Evolutionary conservation across 2,888 invertebrate species (phyloP).

Genomic region (Chirona hameri): DNA sequence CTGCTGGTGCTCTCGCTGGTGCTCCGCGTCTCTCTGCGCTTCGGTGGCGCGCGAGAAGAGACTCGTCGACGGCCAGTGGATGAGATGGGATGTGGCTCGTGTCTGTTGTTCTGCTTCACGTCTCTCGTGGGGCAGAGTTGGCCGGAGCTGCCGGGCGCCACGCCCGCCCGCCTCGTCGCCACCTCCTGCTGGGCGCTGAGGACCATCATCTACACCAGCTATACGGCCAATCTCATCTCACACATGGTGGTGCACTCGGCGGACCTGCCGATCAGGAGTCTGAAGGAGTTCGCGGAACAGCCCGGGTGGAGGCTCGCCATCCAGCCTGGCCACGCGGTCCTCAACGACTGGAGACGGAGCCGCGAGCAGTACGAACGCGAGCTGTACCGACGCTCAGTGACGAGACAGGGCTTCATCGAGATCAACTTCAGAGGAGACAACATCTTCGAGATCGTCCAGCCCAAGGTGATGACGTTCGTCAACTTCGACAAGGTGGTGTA

Average conservation of each 20-base stretch:
- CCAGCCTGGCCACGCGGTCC: background rate
- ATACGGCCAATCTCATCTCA: background rate
- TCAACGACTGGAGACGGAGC: background rate
- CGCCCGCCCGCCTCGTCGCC: background rate
- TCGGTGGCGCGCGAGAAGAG: background rate
- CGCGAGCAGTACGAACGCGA: background rate
- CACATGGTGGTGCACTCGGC: background rate
- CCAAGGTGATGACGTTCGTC: background rate
- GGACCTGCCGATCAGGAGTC: background rate
- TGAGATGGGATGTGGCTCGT: background rate
- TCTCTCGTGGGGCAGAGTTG: background rate
- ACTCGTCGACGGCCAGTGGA: background rate
- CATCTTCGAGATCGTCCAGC: background rate
- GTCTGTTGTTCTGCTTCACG: background rate
- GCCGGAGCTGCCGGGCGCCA: background rate
- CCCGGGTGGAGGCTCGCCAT: background rate
- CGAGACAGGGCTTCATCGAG: background rate
- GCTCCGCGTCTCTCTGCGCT: background rate
- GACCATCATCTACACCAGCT: slow-evolving; percentile 3
- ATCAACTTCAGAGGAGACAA: background rate
- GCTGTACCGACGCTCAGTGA: background rate
- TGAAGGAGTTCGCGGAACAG: background rate
- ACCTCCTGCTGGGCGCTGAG: background rate
- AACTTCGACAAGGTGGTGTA: background rate
- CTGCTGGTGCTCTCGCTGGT: background rate